These are phyloP conservation scores for Okamejei kenojei DNA, from an alignment of 2,797 vertebrate species.

Conservation along the genomic window DNA sequence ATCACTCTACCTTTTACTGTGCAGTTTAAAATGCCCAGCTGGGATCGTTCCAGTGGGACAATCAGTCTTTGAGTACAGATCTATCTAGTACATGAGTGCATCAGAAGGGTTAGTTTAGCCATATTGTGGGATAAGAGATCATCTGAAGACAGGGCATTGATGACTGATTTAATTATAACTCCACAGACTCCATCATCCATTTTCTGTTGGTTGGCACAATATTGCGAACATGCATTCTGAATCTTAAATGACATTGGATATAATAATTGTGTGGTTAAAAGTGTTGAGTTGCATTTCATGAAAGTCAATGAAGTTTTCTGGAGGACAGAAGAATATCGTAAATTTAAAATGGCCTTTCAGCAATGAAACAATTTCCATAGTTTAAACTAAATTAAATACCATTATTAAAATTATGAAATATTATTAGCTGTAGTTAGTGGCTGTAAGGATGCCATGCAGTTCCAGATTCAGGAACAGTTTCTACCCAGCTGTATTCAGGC, in stretches of 20 bases:
- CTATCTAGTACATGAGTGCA: neutral
- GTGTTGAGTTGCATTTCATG: neutral
- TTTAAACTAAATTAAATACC: neutral
- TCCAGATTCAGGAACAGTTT: no score
- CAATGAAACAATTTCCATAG: neutral
- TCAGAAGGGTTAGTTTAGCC: neutral
- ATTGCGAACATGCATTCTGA: neutral
- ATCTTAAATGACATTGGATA: neutral
- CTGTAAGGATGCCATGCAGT: neutral
- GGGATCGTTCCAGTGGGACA: conserved; percentile 10
- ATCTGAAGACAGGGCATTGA: neutral
- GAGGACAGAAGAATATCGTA: no score
- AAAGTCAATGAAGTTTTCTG: neutral
- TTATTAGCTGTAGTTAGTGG: neutral
- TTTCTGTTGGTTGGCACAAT: neutral
- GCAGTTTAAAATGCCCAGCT: conserved; percentile 21
- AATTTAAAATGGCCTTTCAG: neutral
- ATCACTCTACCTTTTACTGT: neutral
- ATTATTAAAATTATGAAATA: neutral
- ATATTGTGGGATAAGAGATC: neutral
- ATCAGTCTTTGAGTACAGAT: neutral
- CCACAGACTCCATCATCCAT: no score
- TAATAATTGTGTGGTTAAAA: neutral
- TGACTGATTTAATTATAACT: neutral
- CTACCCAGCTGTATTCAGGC: no score